These are phyloP conservation scores for Idaea biselata DNA, from an alignment of 2,888 invertebrate genomes.

Conservation along the genomic window DNA sequence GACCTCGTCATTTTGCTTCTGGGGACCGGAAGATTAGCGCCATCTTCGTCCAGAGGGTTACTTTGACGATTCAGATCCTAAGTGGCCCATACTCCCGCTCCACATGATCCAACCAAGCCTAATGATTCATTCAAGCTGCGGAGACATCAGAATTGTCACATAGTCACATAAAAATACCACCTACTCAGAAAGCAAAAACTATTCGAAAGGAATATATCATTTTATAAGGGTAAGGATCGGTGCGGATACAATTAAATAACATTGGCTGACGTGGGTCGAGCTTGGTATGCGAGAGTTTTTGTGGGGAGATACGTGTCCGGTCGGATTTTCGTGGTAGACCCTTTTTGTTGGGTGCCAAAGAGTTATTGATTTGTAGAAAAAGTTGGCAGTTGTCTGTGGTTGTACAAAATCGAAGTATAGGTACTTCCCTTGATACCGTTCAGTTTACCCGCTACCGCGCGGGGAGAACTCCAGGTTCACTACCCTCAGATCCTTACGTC, in stretches of 20 bases:
- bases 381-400: neutral
- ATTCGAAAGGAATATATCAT: neutral
- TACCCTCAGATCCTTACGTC: no score
- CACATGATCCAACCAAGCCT: no score
- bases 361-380: constrained; percentile 1
- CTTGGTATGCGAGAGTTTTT: neutral
- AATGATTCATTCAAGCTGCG: no score
- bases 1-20: no score
- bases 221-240: neutral
- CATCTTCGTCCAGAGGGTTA: no score
- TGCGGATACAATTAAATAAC: constrained; percentile 1
- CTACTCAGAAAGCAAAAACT: neutral
- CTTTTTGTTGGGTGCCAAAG: neutral
- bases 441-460: no score
- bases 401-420: neutral
- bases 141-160: no score
- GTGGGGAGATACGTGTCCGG: neutral
- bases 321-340: neutral
- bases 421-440: no score
- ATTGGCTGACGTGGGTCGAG: neutral
- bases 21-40: no score
- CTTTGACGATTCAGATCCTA: no score
- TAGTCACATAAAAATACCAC: neutral
- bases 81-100: no score
- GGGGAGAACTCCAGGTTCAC: no score